phyloP scores from a whole-genome alignment of 2,888 invertebrate genomes.

The Didymodactylos carnosus region DNA sequence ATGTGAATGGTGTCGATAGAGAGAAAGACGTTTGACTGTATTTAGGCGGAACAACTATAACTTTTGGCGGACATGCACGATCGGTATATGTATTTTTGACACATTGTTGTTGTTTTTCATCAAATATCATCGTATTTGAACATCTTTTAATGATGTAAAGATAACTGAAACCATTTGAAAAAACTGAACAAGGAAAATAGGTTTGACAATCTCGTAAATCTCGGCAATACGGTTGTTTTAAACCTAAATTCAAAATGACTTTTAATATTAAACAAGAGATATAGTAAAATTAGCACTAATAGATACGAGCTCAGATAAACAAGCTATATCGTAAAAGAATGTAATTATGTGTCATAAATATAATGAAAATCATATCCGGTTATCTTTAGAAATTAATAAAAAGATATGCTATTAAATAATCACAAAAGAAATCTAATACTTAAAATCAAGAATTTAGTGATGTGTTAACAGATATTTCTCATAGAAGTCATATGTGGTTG shows the following conservation, averaged over 20 bases:
- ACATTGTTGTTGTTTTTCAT: conserved; percentile 7
- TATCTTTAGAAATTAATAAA: too few species aligned
- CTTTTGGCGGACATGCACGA: neutral
- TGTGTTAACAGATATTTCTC: too few species aligned
- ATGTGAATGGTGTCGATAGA: neutral
- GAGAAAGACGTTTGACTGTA: neutral
- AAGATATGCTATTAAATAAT: too few species aligned
- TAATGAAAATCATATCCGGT: too few species aligned
- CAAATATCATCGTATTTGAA: conserved; percentile 4
- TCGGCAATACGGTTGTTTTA: neutral
- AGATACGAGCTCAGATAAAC: too few species aligned
- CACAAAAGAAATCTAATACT: too few species aligned
- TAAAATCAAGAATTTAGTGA: too few species aligned
- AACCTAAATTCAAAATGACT: neutral
- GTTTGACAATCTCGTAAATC: conserved; percentile 9
- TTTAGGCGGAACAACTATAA: neutral
- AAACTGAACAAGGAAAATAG: conserved; percentile 2
- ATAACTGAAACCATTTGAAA: neutral
- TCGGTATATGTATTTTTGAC: neutral
- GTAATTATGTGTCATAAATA: too few species aligned
- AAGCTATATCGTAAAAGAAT: too few species aligned
- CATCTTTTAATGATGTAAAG: neutral
- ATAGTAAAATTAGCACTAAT: too few species aligned
- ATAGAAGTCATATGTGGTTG: too few species aligned
- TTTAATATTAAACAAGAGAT: too few species aligned